Conservation (phyloP, 2,888 invertebrate genomes). For the Eristalis tenax region DNA sequence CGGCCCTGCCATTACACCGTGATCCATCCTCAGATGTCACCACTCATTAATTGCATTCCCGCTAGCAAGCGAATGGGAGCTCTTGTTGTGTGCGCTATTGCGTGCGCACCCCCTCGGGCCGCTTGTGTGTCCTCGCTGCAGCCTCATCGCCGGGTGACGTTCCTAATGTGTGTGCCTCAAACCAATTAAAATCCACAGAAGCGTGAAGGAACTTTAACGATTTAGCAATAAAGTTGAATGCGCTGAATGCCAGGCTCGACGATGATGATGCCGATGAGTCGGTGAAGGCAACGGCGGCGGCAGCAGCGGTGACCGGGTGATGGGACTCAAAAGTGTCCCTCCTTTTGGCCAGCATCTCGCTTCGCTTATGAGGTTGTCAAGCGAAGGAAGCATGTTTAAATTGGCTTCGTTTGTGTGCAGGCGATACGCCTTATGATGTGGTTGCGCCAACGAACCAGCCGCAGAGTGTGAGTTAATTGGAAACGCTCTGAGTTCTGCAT, state of each 20-base stretch:
- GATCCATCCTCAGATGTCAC: constrained; percentile 72
- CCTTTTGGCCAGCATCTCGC: neutral
- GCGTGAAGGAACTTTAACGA: constrained; percentile 73
- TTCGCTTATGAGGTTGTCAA: constrained; percentile 57
- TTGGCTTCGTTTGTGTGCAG: constrained; percentile 65
- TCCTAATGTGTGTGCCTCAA: constrained; percentile 69
- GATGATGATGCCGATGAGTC: neutral
- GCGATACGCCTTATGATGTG: constrained; percentile 53
- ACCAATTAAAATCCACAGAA: constrained; percentile 74
- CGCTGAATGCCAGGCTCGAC: constrained; percentile 49
- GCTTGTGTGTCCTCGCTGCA: constrained; percentile 20
- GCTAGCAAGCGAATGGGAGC: constrained; percentile 40
- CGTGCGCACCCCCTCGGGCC: neutral
- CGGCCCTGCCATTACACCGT: constrained; percentile 40
- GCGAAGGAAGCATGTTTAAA: constrained; percentile 54
- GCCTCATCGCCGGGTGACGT: constrained; percentile 43
- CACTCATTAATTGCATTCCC: constrained; percentile 73
- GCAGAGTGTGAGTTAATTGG: constrained; percentile 17
- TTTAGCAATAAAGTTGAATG: constrained; percentile 71
- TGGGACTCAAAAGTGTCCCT: neutral
- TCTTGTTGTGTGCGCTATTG: constrained; percentile 7
- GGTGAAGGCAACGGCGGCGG: neutral
- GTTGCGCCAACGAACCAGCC: constrained; percentile 14
- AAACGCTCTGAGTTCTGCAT: neutral
- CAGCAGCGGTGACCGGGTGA: neutral